Base-by-base conservation (phyloP, 2,797 vertebrate genomes). In the Percopsis omiscomaycus region DNA sequence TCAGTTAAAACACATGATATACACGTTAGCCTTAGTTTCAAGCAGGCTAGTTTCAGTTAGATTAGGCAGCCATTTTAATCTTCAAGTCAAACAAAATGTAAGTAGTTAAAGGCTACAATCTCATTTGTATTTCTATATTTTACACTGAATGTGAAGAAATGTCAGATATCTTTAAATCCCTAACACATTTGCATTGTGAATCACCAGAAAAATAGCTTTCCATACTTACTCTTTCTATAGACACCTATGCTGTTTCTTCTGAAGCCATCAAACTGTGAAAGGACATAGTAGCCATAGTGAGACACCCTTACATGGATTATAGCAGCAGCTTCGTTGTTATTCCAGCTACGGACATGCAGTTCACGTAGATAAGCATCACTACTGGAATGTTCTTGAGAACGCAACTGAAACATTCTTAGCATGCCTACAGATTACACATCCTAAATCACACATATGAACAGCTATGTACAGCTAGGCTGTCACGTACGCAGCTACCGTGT, bases 211-310 rank as follows among this genome's bases (percentile, higher is more conserved):
- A 22, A 22, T 22, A 22, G 22, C 22, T 22, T 22, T 22, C 22
- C 22, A 51, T 74, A 92, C 92, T 91, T 84, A 93, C 92, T 77
- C 73, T 90, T 92, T 81, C 87, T 87, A 44, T 84, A 89, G 15
- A 92, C 88, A 2, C 89, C 91, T 48, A 90, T 87, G 78, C 90
- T 93, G 89, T 92, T 92, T 69, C 89, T 90, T 75, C 89, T 88
- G 57, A 78, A 45, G 45, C 83, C 88, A 4, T 88, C 87, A 61
- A 81, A 88, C 90, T 93, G 82, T 45, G 61, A 85, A 78, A 13
- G 0, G 73, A 65, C 55, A 80, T 13, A 61, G 64, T 0, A 74
- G 3, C 1, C 22, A 4, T 70, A 50, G 69, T 8, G 45, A 16
- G 30, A 70, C 29, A 11, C 5, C 11, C 6, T 16, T 37, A 37